These are phyloP conservation scores for Lasius platythorax DNA, from an alignment of 2,888 invertebrate genomes.

Conservation along the genomic window DNA sequence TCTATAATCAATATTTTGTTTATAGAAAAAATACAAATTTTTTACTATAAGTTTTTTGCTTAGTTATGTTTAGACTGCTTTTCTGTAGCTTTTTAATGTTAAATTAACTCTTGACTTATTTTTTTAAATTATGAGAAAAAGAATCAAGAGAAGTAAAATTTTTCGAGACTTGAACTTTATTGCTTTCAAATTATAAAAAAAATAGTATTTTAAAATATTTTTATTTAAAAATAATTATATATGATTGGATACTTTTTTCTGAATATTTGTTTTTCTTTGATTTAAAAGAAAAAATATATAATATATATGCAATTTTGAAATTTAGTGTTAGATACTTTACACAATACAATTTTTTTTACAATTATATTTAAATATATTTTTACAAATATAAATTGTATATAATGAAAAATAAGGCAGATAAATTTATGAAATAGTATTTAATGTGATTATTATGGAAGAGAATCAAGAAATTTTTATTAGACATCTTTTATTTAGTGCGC, in stretches of 20 bases:
- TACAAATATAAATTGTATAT: not conserved
- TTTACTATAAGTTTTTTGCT: not conserved
- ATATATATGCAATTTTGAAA: not conserved
- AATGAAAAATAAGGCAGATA: not conserved
- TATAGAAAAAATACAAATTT: not conserved
- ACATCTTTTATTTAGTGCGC: not conserved
- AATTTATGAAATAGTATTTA: not conserved
- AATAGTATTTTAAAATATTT: not conserved
- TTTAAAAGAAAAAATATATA: not conserved
- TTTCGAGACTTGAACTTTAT: not conserved
- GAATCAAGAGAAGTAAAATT: not conserved
- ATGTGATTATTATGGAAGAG: not conserved
- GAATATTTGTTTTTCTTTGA: not conserved
- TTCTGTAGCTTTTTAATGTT: too few relatives aligned
- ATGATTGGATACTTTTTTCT: not conserved
- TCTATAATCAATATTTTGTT: not conserved
- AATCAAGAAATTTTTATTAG: conserved; percentile 16
- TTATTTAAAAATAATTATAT: not conserved
- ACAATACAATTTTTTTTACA: not conserved
- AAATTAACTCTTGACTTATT: not conserved
- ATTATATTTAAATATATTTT: not conserved
- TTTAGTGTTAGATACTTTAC: not conserved
- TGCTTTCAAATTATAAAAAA: not conserved
- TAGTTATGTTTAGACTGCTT: not conserved
- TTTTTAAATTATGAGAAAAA: not conserved